phyloP scores from a whole-genome alignment of 2,113 vertebrate genomes.

The Galbula dea region DNA sequence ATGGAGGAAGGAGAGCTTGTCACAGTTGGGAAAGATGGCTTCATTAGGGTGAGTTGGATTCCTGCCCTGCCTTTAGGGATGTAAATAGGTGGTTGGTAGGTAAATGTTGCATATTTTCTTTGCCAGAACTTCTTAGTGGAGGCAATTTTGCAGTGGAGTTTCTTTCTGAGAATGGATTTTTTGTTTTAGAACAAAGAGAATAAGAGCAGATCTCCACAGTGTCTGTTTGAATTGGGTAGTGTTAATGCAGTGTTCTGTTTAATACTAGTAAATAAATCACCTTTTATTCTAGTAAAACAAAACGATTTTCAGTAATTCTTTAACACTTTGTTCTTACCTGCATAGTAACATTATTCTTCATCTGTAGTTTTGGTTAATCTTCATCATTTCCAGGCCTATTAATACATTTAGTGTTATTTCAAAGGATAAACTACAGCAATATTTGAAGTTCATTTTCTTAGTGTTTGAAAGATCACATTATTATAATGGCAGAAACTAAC shows the following conservation, averaged over 20 bases:
- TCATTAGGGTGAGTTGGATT: slow-evolving; percentile 79
- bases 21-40: slow-evolving; percentile 86
- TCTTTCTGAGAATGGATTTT: neutral
- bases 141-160: neutral
- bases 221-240: neutral
- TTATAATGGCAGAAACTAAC: neutral
- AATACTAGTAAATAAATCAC: neutral
- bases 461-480: neutral
- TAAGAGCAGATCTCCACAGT: neutral
- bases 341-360: neutral
- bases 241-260: neutral
- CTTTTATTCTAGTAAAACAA: neutral
- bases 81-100: neutral
- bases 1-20: slow-evolving; percentile 88
- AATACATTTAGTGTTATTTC: neutral
- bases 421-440: neutral
- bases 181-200: neutral
- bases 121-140: neutral
- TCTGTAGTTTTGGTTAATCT: neutral
- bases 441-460: neutral
- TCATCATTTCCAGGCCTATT: neutral
- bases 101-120: neutral
- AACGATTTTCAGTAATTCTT: neutral
- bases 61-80: neutral
- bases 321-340: neutral